Evolutionary conservation across 2,113 vertebrate genomes (phyloP), one percentile per base, ranked within the genome.

Genomic region (Sterna hirundo): DNA sequence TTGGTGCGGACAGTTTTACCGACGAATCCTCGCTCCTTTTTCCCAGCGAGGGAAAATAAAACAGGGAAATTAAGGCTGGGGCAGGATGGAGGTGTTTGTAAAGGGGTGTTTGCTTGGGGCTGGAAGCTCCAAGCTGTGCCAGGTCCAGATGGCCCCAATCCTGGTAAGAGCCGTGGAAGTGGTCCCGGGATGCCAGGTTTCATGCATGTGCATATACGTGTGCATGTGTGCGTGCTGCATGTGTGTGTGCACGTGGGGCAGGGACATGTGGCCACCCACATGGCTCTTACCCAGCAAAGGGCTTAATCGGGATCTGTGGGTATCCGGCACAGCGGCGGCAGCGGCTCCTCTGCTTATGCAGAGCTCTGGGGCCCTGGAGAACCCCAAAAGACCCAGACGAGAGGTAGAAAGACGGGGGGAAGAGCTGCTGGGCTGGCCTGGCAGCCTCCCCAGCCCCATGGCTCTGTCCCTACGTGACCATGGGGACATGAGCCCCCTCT

Each of bases 221-320:
- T 21, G 19, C 68, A 86, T 34, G 68, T 64, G 80, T 42, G 70
- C 2, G 11, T 20, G 42, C 2, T 25, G 86, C 75, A 5, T 32
- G 83, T 66, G 74, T 21, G 6, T 10, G 36, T 20, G 86, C 72
- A 38, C 47, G 44, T 74, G 88, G 78, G 44, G 47, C 69, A 9
- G 60, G 42, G 42, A 57, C 93, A 78, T 21, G 91, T 47, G 93
- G 72, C 81, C 49, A 8, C 69, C 60, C 46, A 2, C 78, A 3
- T 1, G 69, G 64, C 34, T 86, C 34, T 65, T 36, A 84, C 54
- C 81, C 10, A 0, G 65, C 75, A 20, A 42, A 62, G 61, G 6
- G 51, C 74, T 96, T 96, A 94, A 96, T 32, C 3, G 1, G 84
- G 88, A 93, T 92, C 78, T 47, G 78, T 1, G 3, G 47, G 91